Evolutionary conservation across 2,888 invertebrate species (phyloP).

Genomic region (Fragum fragum): DNA sequence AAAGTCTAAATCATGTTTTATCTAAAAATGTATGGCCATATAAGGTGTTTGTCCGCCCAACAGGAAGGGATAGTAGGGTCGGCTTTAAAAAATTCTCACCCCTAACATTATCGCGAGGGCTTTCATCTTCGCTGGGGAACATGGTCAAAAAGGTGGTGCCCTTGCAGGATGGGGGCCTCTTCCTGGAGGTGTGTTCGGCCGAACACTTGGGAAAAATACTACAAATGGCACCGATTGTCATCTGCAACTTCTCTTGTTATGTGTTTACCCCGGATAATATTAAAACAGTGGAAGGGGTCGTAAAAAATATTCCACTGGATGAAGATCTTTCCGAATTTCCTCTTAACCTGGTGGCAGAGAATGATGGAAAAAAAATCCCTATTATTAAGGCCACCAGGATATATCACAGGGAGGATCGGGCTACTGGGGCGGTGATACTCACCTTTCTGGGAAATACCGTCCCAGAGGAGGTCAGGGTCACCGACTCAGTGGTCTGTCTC

Average conservation of each 20-base stretch:
- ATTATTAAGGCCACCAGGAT: not conserved
- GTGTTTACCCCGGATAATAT: not conserved
- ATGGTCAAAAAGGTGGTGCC: not conserved
- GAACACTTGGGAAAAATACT: not conserved
- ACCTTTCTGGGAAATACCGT: not conserved
- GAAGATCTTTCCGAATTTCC: not conserved
- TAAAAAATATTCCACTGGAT: not conserved
- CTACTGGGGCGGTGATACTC: not conserved
- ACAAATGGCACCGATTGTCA: not conserved
- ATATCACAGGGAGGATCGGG: not conserved
- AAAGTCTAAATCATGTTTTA: no score
- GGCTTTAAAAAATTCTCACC: not conserved
- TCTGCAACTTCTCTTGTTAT: not conserved
- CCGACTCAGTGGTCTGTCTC: not conserved
- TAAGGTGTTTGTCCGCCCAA: no score
- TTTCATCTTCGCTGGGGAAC: not conserved
- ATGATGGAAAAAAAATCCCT: not conserved
- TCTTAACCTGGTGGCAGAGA: not conserved
- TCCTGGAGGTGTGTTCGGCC: slow-evolving; percentile 11
- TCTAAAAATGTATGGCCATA: no score
- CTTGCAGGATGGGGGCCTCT: not conserved
- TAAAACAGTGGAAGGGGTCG: not conserved
- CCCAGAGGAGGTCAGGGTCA: slow-evolving; percentile 6
- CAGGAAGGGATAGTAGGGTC: no score
- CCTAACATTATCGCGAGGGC: not conserved